Percentiles rank a stretch among this genome's conserved stretches.
phyloP scores from a whole-genome alignment of 2,888 invertebrate genomes.

The Chironomus tentans region DNA sequence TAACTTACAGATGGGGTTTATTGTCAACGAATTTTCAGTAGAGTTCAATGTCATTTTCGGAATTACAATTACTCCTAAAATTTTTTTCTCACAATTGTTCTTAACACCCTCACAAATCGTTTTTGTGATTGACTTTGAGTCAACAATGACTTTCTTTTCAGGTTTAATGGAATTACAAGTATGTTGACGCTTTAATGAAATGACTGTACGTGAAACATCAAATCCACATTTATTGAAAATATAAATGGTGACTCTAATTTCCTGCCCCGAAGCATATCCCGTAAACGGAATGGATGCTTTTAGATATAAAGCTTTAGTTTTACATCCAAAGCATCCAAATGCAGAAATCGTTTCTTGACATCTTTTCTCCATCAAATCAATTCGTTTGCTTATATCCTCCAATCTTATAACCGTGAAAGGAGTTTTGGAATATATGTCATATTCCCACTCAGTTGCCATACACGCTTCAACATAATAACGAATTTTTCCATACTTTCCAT shows the following conservation, averaged over 20 bases:
- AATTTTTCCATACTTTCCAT: slow-evolving; percentile 2
- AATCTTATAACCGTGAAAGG: slow-evolving; percentile 9
- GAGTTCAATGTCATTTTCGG: neutral
- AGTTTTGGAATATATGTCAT: neutral
- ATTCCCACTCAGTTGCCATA: neutral
- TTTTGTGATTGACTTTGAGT: neutral
- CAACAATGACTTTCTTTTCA: neutral
- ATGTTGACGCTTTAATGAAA: neutral
- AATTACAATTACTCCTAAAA: neutral
- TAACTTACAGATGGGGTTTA: neutral
- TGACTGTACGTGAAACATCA: neutral
- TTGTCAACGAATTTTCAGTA: neutral
- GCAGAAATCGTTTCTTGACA: no score
- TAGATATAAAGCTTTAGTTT: neutral
- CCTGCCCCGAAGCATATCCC: neutral
- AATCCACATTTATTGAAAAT: slow-evolving; percentile 14
- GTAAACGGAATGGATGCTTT: neutral
- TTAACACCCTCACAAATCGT: neutral
- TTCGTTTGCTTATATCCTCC: slow-evolving; percentile 1
- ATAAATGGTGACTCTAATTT: neutral
- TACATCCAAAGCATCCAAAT: neutral
- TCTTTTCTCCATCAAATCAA: neutral
- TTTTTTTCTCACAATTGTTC: neutral
- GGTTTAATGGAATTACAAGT: neutral
- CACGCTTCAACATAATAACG: slow-evolving; percentile 7